A percentile compares a stretch with the other conserved stretches of the same genome.
Evolutionary conservation across 2,797 vertebrate genomes (phyloP).

Genomic region (Salarias fasciatus): DNA sequence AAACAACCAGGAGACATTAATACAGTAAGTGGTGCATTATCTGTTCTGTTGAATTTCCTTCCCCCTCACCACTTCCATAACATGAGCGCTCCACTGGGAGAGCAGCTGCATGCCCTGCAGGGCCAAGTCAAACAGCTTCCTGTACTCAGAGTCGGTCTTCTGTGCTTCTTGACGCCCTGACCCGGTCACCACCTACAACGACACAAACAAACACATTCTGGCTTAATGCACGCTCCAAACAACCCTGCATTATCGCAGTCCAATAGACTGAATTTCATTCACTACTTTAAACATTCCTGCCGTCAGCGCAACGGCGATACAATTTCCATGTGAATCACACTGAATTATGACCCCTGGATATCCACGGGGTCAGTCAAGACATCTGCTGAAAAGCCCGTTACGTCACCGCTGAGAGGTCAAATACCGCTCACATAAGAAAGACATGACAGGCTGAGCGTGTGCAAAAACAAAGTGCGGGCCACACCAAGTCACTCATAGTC

Average conservation of each 20-base stretch:
- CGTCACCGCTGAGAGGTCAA: conserved; percentile 29
- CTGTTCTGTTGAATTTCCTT: no score
- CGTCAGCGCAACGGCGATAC: conserved; percentile 14
- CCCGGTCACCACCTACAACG: conserved; percentile 92
- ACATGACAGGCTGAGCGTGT: no score
- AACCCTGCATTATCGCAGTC: no score
- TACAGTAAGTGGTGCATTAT: no score
- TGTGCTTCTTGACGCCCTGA: conserved; percentile 96
- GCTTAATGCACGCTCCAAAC: background rate
- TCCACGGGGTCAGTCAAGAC: conserved; percentile 4
- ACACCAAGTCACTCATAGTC: no score
- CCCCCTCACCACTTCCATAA: conserved; percentile 98
- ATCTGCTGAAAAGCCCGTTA: conserved; percentile 52
- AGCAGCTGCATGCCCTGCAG: conserved; percentile 97
- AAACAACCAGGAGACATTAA: background rate
- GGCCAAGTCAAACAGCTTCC: conserved; percentile 95
- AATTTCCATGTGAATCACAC: conserved; percentile 1
- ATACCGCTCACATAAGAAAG: conserved; percentile 10
- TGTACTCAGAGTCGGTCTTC: conserved; percentile 94
- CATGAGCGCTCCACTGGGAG: conserved; percentile 98
- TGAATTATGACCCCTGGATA: conserved; percentile 25
- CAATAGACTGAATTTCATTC: no score
- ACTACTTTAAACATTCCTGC: no score
- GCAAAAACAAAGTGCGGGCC: no score
- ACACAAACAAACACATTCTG: background rate